A percentile compares a stretch with the other conserved stretches of the same genome.
These are phyloP conservation scores for Poeciliopsis turrubarensis DNA, from an alignment of 2,113 vertebrate genomes.

Conservation along the genomic window DNA sequence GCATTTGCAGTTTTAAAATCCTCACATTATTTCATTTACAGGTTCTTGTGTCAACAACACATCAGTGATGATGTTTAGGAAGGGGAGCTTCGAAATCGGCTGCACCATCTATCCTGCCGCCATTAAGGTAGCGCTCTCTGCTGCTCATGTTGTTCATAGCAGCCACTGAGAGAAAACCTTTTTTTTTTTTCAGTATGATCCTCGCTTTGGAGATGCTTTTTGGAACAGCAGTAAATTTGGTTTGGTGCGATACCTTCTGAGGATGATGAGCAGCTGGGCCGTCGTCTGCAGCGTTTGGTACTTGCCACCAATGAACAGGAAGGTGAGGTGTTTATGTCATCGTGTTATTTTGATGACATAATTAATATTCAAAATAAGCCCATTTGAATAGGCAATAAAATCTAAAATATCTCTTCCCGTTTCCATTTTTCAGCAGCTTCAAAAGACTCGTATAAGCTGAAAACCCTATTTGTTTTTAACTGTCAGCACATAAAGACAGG, in stretches of 20 bases:
- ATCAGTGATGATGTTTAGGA: slow-evolving; percentile 98
- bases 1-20: background rate
- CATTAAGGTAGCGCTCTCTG: slow-evolving; percentile 85
- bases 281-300: slow-evolving; percentile 95
- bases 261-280: slow-evolving; percentile 97
- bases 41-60: slow-evolving; percentile 97
- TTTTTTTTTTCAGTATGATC: slow-evolving; percentile 83
- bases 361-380: no score
- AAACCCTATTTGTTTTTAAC: no score
- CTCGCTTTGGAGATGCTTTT: slow-evolving; percentile 91
- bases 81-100: slow-evolving; percentile 93
- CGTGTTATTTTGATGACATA: no score
- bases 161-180: slow-evolving; percentile 38
- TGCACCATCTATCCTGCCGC: slow-evolving; percentile 92
- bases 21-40: slow-evolving; percentile 56
- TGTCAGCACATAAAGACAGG: no score
- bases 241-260: slow-evolving; percentile 92
- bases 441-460: no score
- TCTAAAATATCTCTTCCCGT: no score
- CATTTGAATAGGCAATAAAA: no score
- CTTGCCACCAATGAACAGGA: slow-evolving; percentile 88
- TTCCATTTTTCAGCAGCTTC: no score
- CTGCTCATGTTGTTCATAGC: background rate
- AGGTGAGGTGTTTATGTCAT: slow-evolving; percentile 73
- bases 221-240: slow-evolving; percentile 95